Evolutionary conservation across 2,888 invertebrate genomes (phyloP), one percentile per base, ranked within the genome.

Genomic region (Hermaeophaga mercurialis): DNA sequence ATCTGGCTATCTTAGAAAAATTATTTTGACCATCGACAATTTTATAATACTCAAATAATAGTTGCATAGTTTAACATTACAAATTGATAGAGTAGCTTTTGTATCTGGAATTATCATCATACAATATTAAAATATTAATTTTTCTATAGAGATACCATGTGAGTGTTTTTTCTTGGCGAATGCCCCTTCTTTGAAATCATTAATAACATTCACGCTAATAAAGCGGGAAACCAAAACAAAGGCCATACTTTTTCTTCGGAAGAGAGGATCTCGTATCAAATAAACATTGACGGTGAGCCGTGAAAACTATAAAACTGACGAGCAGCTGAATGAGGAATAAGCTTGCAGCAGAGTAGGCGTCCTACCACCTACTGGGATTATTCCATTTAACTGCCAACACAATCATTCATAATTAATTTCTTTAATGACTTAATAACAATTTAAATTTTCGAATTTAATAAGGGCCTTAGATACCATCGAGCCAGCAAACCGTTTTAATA

Each of bases 341-440:
- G 44, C 48, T 52, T 56, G 56, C 44, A 56, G 59, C 56, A 47
- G 54, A 55, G 58, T 62, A 57, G 62, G 62, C 59, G 62, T 62
- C 54, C 24, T 47, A 56, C 59, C 59, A 59, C 62, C 62, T 58
- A 62, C 59, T 53, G 59, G 39, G 62, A 57, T 62, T 50, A 56
- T 62, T 62, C 56, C 52, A 44, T 55, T 56, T 43, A 59, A 46
- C 47, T 48, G 48, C 43, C 52, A 48, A 54, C 50, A 50, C 14
- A 47, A 44, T 54, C 41, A 43, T 48, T 61, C 43, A 49, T 49
- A 55, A 58, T 58, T 61, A 58, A 61, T 61, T 56, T 45, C 26
- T 49, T 41, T 58, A 55, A 61, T 52, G 48, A 61, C 54, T 58
- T 52, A 54, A 61, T 61, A 61, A 8, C 26, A 31, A 58, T 48